Percentiles rank a stretch among this genome's conserved stretches.
These are phyloP conservation scores for Protonibea diacanthus DNA, from an alignment of 2,797 vertebrate species.

Conservation along the genomic window DNA sequence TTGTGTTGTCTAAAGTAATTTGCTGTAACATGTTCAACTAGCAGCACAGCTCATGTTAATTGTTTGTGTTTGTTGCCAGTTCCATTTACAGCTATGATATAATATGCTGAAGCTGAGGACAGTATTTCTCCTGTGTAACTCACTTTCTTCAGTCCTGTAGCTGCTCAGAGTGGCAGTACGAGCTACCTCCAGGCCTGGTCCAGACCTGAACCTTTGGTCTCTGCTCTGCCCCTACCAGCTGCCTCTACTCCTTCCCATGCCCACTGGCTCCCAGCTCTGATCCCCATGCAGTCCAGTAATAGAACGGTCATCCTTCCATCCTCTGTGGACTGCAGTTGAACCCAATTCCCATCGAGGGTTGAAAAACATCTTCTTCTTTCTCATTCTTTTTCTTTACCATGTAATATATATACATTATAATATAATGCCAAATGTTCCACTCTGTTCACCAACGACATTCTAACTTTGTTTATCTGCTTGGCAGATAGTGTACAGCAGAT, in stretches of 20 bases:
- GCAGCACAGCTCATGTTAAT: conserved; percentile 47
- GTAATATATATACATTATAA: too few species aligned
- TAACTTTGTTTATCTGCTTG: too few species aligned
- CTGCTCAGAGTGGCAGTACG: not conserved
- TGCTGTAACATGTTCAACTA: conserved; percentile 46
- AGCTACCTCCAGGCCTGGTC: conserved; percentile 10
- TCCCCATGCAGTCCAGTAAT: conserved; percentile 21
- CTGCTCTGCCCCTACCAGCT: conserved; percentile 37
- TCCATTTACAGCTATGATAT: conserved; percentile 45
- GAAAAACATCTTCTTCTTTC: not conserved
- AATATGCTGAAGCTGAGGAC: conserved; percentile 27
- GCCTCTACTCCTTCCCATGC: not conserved
- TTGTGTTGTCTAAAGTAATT: conserved; percentile 64
- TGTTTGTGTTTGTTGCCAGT: conserved; percentile 65
- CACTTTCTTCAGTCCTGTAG: conserved; percentile 16
- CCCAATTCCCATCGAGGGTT: not conserved
- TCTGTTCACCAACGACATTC: too few species aligned
- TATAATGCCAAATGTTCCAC: too few species aligned
- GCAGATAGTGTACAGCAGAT: too few species aligned
- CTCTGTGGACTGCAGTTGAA: conserved; percentile 5
- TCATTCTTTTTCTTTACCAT: not conserved
- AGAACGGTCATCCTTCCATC: conserved; percentile 26
- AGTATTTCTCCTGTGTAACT: conserved; percentile 35
- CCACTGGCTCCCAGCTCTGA: conserved; percentile 6
- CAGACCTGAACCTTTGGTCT: conserved; percentile 36